Conservation (phyloP, 2,113 vertebrate genomes). For the Oophaga pumilio region DNA sequence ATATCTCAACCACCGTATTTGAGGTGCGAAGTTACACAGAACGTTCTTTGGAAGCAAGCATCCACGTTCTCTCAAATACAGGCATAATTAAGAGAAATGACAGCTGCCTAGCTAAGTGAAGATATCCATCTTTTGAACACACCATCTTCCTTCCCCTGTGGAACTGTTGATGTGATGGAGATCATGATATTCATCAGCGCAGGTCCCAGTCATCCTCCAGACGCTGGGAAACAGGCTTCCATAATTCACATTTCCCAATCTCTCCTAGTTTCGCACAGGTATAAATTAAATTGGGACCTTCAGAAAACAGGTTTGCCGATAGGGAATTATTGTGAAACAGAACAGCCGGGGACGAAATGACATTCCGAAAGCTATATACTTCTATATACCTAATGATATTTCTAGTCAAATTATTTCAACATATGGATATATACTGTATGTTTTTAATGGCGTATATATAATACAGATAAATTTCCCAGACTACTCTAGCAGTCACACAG, state of each 20-base stretch:
- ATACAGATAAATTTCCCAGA: not conserved
- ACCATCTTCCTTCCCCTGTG: slow-evolving; percentile 55
- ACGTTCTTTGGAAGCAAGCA: slow-evolving; percentile 45
- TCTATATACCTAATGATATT: not conserved
- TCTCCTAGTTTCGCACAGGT: slow-evolving; percentile 44
- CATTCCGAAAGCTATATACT: slow-evolving; percentile 6
- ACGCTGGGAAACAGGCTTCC: slow-evolving; percentile 37
- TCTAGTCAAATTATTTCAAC: slow-evolving; percentile 17
- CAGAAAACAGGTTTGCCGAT: slow-evolving; percentile 44
- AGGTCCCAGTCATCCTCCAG: slow-evolving; percentile 51
- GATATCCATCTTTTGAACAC: slow-evolving; percentile 54
- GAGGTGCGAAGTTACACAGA: slow-evolving; percentile 22
- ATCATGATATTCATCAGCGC: slow-evolving; percentile 56
- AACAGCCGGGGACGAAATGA: slow-evolving; percentile 37
- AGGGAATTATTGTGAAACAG: slow-evolving; percentile 50
- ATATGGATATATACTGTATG: not conserved
- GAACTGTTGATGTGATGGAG: slow-evolving; percentile 54
- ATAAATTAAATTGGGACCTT: slow-evolving; percentile 58
- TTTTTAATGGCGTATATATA: not conserved
- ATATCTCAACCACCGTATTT: slow-evolving; percentile 20
- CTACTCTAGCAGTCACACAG: not conserved
- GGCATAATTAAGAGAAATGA: slow-evolving; percentile 59
- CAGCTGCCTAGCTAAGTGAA: slow-evolving; percentile 57
- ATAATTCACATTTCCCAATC: slow-evolving; percentile 55
- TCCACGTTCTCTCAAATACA: slow-evolving; percentile 37